A percentile compares a stretch with the other conserved stretches of the same genome.
These are phyloP conservation scores for Drosophila emarginata DNA, from an alignment of 2,888 invertebrate species.

Conservation along the genomic window DNA sequence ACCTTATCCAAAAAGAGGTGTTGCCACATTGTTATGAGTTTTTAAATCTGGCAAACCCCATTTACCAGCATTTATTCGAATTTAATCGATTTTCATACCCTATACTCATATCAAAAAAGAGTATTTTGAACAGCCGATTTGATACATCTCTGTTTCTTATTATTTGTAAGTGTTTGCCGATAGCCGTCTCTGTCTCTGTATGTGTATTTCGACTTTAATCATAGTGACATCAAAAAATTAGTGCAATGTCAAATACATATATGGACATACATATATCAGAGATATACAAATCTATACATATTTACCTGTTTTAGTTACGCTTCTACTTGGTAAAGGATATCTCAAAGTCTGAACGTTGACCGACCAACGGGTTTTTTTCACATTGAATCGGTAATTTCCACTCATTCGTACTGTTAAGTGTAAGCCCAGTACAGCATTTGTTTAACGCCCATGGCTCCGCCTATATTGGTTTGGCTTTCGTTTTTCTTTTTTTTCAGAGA, in stretches of 20 bases:
- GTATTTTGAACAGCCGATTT: background rate
- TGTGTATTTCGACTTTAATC: no score
- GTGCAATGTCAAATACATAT: no score
- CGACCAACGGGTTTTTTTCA: constrained; percentile 34
- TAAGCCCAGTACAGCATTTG: constrained; percentile 59
- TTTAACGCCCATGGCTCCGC: constrained; percentile 78
- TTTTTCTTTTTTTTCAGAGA: constrained; percentile 24
- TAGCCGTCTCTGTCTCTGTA: no score
- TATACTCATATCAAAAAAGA: background rate
- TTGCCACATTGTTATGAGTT: constrained; percentile 81
- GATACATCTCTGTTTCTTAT: no score
- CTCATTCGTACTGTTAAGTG: constrained; percentile 28
- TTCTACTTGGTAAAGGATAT: background rate
- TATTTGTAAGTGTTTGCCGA: no score
- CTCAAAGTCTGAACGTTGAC: background rate
- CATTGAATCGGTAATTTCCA: constrained; percentile 57
- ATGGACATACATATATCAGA: background rate
- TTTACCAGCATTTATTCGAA: constrained; percentile 79
- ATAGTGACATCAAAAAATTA: no score
- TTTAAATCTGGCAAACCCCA: constrained; percentile 78
- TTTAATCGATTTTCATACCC: constrained; percentile 78
- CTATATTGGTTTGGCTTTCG: constrained; percentile 70
- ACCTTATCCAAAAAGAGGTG: constrained; percentile 75
- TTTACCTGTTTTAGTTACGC: background rate
- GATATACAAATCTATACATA: no score